Evolutionary conservation across 2,113 vertebrate genomes (phyloP), one percentile per base, ranked within the genome.

Genomic region (Cyanoderma ruficeps): DNA sequence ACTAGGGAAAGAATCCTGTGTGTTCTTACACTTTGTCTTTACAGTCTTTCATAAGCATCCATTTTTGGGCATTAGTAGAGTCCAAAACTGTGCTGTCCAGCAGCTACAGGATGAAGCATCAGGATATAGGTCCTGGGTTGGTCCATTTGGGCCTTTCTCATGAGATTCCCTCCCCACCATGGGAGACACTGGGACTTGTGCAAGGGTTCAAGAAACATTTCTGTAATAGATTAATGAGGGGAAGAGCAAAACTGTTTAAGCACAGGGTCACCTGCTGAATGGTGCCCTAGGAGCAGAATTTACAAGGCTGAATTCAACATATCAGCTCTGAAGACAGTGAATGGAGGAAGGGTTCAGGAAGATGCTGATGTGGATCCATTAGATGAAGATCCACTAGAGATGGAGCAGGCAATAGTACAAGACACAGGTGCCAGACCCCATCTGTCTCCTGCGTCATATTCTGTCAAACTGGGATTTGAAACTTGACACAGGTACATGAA

Each of bases 361-460:
- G 39, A 31, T 47, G 39, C 6, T 82, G 33, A 23, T 55, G 15
- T 13, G 16, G 55, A 49, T 67, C 49, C 15, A 21, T 18, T 37
- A 37, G 33, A 14, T 31, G 57, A 78, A 41, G 64, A 50, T 57
- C 15, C 12, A 13, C 31, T 57, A 30, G 33, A 50, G 37, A 50
- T 42, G 18, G 42, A 83, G 28, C 9, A 88, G 46, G 23, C 18
- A 53, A 28, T 2, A 30, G 41, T 13, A n/a, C 1, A 1, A 41
- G 13, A 15, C n/a, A 28, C 0, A 1, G 15, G 15, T 15, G 15
- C 6, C 28, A 87, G 28, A 56, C 4, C 3, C 37, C 63, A 59
- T 50, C 63, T 72, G 14, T 53, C 46, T 83, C 33, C 56, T 50
- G 74, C 0, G 0, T 46, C 53, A 31, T 41, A 31, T 80, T 55